Evolutionary conservation across 2,113 vertebrate species (phyloP), one percentile per base, ranked within the genome.

Genomic region (Beaufortia kweichowensis): DNA sequence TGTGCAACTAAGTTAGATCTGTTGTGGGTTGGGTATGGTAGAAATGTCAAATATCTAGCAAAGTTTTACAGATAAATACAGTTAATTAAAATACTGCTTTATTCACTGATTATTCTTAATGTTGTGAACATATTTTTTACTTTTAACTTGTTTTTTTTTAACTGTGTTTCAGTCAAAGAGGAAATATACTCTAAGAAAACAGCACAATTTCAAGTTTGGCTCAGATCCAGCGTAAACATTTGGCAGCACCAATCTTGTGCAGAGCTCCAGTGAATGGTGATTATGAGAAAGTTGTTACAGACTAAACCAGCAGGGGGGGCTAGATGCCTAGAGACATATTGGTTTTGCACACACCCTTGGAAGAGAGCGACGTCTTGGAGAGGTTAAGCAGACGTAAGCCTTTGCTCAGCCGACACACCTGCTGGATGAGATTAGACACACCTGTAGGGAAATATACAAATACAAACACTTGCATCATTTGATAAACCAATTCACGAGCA

Each of bases 371-470:
- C 59, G 94, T 95, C 90, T 94, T 95, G 84, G 94, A 93, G 83
- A 96, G 92, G 86, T 94, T 95, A 50, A 96, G 92, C 79, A 93
- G 92, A 79, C 91, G 93, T 68, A 96, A 91, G 39, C 95, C 95
- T 59, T 94, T 94, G 69, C 92, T 94, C 79, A 95, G 94, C 71
- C 92, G 94, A 72, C 94, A 93, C 43, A 96, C 91, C 83, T 95
- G 94, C 88, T 95, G 94, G 81, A 95, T 95, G 71, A 96, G 91
- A 79, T 92, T 93, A 79, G 93, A 90, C 64, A 95, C 93, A 57
- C 94, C 95, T 94, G 83, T 69, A 35, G 26, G 75, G 35, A 67
- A 56, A 82, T 35, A 75, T 26, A 70, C 15, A 79, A 10, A 35
- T 11, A 73, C 53, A 12, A 43, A 77, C 8, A 10, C 35, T 29